These are phyloP conservation scores for Pachyrhynchus sulphureomaculatus DNA, from an alignment of 1,140 invertebrate genomes.

Conservation along the genomic window DNA sequence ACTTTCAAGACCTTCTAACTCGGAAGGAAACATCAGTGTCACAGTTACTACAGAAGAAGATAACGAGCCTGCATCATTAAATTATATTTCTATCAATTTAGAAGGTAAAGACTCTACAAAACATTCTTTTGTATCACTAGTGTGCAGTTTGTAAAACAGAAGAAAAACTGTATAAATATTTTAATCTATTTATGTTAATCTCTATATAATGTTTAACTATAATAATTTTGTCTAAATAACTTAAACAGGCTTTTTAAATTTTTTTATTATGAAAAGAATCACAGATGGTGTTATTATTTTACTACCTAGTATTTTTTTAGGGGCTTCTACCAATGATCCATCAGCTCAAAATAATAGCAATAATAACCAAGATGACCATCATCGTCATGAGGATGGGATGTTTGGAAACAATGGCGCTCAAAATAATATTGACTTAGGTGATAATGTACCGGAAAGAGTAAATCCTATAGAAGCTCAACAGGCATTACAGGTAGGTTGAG, in stretches of 20 bases:
- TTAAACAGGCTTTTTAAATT: too few species aligned
- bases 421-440: slow-evolving; percentile 24
- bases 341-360: slow-evolving; percentile 28
- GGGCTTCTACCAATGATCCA: slow-evolving; percentile 18
- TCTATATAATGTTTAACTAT: too few species aligned
- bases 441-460: slow-evolving; percentile 12
- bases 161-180: too few species aligned
- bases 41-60: slow-evolving; percentile 18
- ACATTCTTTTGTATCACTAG: too few species aligned
- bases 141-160: too few species aligned
- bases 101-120: too few species aligned
- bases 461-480: slow-evolving; percentile 64
- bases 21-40: slow-evolving; percentile 27
- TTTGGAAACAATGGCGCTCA: slow-evolving; percentile 30
- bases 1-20: slow-evolving; percentile 16
- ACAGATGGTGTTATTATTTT: too few species aligned
- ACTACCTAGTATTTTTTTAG: too few species aligned
- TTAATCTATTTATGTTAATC: too few species aligned
- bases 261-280: too few species aligned
- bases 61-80: slow-evolving; percentile 6
- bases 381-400: background rate
- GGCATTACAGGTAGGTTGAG: slow-evolving; percentile 47
- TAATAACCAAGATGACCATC: slow-evolving; percentile 18
- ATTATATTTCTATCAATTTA: slow-evolving; percentile 41
- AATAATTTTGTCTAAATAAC: too few species aligned